Evolutionary conservation across 1,140 invertebrate genomes (phyloP).

Genomic region (Myzus persicae): DNA sequence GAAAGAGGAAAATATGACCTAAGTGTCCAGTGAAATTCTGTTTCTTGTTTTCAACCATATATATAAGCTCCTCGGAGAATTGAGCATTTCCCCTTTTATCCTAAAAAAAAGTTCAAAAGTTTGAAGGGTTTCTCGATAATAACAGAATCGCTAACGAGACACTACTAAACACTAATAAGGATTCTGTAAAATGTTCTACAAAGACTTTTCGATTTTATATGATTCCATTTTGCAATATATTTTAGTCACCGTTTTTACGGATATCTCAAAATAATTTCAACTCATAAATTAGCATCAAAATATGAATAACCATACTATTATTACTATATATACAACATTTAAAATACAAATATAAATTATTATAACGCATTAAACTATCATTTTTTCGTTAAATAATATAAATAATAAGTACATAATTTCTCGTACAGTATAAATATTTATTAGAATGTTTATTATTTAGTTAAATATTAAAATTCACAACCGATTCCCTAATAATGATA

Average conservation of each 20-base stretch:
- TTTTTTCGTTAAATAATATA: not conserved
- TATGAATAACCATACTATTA: not conserved
- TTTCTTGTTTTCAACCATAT: slow-evolving; percentile 38
- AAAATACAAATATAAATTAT: not conserved
- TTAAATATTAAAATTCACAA: not conserved
- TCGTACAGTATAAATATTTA: not conserved
- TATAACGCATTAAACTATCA: not conserved
- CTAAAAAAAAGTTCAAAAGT: slow-evolving; percentile 12
- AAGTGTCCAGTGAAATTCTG: slow-evolving; percentile 38
- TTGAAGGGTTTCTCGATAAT: slow-evolving; percentile 38
- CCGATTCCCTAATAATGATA: not conserved
- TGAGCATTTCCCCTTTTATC: slow-evolving; percentile 16
- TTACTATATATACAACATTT: not conserved
- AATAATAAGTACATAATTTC: no score
- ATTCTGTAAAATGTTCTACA: not conserved
- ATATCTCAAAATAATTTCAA: not conserved
- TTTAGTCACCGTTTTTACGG: not conserved
- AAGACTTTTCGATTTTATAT: not conserved
- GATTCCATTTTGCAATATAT: not conserved
- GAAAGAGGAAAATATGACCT: slow-evolving; percentile 47
- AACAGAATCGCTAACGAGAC: slow-evolving; percentile 1
- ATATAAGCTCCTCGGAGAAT: not conserved
- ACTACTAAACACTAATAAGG: not conserved
- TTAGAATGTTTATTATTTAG: not conserved
- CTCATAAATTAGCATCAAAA: no score